Evolutionary conservation across 1,140 invertebrate genomes (phyloP).

Genomic region (Mamestra configurata): DNA sequence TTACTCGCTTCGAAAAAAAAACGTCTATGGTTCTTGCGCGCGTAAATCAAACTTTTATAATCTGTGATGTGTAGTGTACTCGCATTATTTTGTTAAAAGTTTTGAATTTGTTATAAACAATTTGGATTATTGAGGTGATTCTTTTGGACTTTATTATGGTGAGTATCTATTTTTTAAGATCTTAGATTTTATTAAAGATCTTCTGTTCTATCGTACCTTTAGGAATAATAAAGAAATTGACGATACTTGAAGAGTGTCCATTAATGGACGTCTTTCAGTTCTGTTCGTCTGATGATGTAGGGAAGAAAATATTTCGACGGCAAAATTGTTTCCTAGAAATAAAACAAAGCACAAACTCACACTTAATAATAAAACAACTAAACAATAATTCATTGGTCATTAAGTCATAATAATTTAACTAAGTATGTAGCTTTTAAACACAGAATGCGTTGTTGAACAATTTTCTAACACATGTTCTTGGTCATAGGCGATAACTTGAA

Average conservation of each 20-base stretch:
- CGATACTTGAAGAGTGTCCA: not conserved
- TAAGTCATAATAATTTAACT: not conserved
- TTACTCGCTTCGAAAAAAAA: constrained; percentile 63
- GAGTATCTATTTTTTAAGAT: constrained; percentile 49
- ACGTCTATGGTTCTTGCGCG: constrained; percentile 66
- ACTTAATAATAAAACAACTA: no score
- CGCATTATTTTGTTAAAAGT: constrained; percentile 25
- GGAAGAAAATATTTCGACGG: no score
- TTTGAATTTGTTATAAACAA: constrained; percentile 42
- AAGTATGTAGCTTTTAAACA: not conserved
- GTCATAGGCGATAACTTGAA: constrained; percentile 24
- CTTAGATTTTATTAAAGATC: no score
- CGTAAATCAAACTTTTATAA: constrained; percentile 67
- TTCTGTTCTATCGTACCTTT: no score
- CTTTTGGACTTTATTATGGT: constrained; percentile 64
- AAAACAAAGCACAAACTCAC: no score
- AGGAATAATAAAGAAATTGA: no score
- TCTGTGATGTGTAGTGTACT: constrained; percentile 67
- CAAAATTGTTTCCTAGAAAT: no score
- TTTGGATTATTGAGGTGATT: constrained; percentile 56
- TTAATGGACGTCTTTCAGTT: no score
- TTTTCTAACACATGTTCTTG: constrained; percentile 18
- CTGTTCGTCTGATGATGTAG: no score
- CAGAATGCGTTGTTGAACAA: not conserved
- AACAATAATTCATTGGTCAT: not conserved